These are phyloP conservation scores for Tenthredo notha DNA, from an alignment of 2,888 invertebrate genomes.

Conservation along the genomic window DNA sequence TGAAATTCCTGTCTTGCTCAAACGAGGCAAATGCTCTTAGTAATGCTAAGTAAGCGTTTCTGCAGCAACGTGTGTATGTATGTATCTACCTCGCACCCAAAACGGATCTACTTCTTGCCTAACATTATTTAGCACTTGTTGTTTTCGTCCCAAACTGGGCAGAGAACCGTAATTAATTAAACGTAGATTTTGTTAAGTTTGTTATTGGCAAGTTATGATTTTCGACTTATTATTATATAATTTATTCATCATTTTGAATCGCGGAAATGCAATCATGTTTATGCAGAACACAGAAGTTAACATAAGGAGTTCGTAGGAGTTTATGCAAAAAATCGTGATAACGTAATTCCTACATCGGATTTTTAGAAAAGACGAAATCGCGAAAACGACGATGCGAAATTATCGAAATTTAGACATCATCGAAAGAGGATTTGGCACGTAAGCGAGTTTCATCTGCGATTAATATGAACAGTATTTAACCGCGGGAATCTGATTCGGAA, in stretches of 20 bases:
- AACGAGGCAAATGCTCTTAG: constrained; percentile 33
- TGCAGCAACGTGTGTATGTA: neutral
- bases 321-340: neutral
- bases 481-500: neutral
- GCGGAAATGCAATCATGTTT: neutral
- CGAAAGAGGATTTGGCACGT: neutral
- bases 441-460: neutral
- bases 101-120: neutral
- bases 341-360: neutral
- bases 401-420: neutral
- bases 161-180: neutral
- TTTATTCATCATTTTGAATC: neutral
- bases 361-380: neutral
- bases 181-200: too few species aligned
- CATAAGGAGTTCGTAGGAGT: too few species aligned
- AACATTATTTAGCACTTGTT: neutral
- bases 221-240: neutral
- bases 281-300: neutral
- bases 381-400: neutral
- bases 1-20: constrained; percentile 38
- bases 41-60: constrained; percentile 43
- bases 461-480: neutral
- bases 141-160: neutral
- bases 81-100: constrained; percentile 7
- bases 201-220: too few species aligned